phyloP scores from a whole-genome alignment of 2,113 vertebrate species.

The Ictalurus punctatus region DNA sequence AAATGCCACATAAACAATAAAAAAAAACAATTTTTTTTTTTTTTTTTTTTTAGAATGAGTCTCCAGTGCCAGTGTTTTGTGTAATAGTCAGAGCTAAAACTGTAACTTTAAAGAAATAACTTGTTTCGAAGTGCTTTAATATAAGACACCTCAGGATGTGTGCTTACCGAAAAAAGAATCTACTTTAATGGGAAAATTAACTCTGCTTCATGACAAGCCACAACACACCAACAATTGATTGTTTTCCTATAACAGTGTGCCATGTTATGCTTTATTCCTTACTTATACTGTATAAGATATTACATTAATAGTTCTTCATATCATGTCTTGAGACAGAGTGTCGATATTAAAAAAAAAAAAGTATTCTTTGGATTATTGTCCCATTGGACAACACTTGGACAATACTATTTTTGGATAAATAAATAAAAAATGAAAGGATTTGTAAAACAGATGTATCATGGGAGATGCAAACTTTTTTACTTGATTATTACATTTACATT shows the following conservation, averaged over 20 bases:
- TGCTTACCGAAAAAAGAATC: not conserved
- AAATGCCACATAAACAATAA: not conserved
- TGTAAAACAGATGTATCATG: not conserved
- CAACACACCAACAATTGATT: not conserved
- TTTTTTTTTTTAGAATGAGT: not conserved
- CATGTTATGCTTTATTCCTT: not conserved
- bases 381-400: not conserved
- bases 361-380: not conserved
- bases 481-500: not conserved
- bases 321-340: not conserved
- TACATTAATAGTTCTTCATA: not conserved
- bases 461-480: not conserved
- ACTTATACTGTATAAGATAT: not conserved
- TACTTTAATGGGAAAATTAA: not conserved
- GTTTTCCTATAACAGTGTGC: not conserved
- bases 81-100: no score
- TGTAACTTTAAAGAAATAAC: no score
- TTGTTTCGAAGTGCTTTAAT: not conserved
- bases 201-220: not conserved
- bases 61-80: not conserved
- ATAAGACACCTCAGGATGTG: not conserved
- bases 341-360: not conserved
- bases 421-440: no score
- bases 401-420: not conserved
- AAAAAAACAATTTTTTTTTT: not conserved